Evolutionary conservation across 2,888 invertebrate species (phyloP).

Genomic region (Papilio gigon): DNA sequence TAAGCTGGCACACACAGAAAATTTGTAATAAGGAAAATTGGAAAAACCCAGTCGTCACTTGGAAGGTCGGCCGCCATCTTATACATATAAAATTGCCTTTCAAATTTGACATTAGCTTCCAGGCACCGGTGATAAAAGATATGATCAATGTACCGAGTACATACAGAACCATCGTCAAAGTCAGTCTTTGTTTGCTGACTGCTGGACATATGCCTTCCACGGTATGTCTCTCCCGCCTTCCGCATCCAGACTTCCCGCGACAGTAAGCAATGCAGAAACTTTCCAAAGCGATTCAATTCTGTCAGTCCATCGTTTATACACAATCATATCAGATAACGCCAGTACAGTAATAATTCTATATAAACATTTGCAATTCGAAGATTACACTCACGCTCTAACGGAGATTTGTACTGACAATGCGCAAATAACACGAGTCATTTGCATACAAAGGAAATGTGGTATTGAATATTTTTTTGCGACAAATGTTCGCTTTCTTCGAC

Average conservation of each 20-base stretch:
- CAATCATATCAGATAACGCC: conserved; percentile 28
- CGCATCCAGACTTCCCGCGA: no score
- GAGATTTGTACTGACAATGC: not conserved
- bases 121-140: no score
- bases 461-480: conserved; percentile 13
- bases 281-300: conserved; percentile 10
- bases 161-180: no score
- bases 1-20: not conserved
- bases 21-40: conserved; percentile 19
- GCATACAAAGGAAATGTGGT: conserved; percentile 22
- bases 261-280: no score
- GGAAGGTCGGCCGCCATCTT: not conserved
- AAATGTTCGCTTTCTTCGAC: conserved; percentile 15
- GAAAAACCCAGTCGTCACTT: conserved; percentile 8
- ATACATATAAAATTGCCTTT: no score
- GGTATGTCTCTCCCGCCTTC: no score
- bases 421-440: conserved; percentile 16
- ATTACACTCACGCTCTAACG: conserved; percentile 22
- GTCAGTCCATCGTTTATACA: conserved; percentile 5
- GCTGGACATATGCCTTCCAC: no score
- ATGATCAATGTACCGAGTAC: no score
- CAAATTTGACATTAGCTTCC: no score
- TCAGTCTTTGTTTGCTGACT: no score
- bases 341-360: conserved; percentile 11
- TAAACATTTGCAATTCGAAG: conserved; percentile 18